These are phyloP conservation scores for Heliconius aoede DNA, from an alignment of 2,888 invertebrate genomes.

Conservation along the genomic window DNA sequence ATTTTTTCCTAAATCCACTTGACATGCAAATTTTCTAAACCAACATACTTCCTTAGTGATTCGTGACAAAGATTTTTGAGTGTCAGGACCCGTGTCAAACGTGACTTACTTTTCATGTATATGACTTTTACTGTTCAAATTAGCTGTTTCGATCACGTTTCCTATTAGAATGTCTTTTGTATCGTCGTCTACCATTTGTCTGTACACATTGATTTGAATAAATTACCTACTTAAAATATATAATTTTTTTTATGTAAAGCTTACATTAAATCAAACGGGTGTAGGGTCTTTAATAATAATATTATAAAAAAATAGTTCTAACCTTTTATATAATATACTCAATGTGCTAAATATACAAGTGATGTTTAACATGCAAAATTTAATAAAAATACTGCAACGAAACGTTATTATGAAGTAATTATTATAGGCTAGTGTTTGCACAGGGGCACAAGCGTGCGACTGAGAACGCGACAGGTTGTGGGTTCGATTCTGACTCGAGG, in stretches of 20 bases:
- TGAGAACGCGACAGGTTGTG: too few relatives aligned
- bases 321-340: too few relatives aligned
- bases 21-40: constrained; percentile 29
- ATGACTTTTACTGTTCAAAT: constrained; percentile 43
- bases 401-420: neutral
- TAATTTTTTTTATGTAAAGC: neutral
- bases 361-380: neutral
- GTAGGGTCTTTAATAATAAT: too few relatives aligned
- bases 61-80: constrained; percentile 46
- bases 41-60: constrained; percentile 30
- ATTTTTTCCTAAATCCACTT: constrained; percentile 17
- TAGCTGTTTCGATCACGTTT: constrained; percentile 43
- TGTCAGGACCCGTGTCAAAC: constrained; percentile 39
- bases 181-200: constrained; percentile 34
- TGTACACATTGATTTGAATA: neutral
- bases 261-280: neutral
- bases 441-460: too few relatives aligned
- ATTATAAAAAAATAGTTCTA: too few relatives aligned
- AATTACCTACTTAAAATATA: neutral
- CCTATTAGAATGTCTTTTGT: constrained; percentile 28
- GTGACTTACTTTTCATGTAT: constrained; percentile 46
- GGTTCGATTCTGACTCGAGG: too few relatives aligned
- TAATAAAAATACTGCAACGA: neutral
- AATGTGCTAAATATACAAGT: too few relatives aligned
- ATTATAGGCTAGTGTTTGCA: too few relatives aligned